These are phyloP conservation scores for Eurypyga helias DNA, from an alignment of 2,113 vertebrate genomes.

Conservation along the genomic window DNA sequence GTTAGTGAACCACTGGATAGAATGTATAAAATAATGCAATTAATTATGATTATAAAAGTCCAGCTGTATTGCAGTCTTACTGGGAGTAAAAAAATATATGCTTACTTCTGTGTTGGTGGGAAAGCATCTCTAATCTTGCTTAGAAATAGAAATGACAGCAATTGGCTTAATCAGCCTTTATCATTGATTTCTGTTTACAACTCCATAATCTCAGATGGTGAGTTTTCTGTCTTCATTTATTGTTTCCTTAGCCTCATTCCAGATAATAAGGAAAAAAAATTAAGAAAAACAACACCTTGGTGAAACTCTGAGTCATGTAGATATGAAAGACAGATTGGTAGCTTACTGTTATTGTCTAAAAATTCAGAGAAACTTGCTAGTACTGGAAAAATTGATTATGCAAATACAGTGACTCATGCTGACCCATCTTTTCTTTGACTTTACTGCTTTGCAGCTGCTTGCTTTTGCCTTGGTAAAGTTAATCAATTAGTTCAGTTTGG, in stretches of 20 bases:
- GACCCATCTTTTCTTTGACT: slow-evolving; percentile 35
- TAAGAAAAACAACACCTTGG: neutral
- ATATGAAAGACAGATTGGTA: neutral
- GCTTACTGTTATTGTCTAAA: neutral
- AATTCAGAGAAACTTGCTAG: slow-evolving; percentile 7
- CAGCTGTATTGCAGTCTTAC: neutral
- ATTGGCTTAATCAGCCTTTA: neutral
- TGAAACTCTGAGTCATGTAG: neutral
- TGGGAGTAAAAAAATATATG: neutral
- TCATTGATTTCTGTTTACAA: neutral
- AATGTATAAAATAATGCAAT: neutral
- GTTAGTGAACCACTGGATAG: neutral
- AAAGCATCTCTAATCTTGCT: neutral
- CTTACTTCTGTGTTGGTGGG: neutral
- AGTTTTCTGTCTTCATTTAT: neutral
- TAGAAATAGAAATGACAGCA: neutral
- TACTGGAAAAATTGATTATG: slow-evolving; percentile 57
- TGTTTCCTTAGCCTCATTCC: neutral
- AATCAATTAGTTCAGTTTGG: slow-evolving; percentile 50
- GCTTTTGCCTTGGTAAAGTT: slow-evolving; percentile 22
- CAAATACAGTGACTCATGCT: slow-evolving; percentile 27
- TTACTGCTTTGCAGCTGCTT: slow-evolving; percentile 4
- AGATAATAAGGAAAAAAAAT: neutral
- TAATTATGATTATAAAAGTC: neutral
- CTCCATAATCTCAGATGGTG: neutral